Percentiles rank a stretch among this genome's conserved stretches.
phyloP scores from a whole-genome alignment of 2,888 invertebrate genomes.

The Minunthozetes semirufus region DNA sequence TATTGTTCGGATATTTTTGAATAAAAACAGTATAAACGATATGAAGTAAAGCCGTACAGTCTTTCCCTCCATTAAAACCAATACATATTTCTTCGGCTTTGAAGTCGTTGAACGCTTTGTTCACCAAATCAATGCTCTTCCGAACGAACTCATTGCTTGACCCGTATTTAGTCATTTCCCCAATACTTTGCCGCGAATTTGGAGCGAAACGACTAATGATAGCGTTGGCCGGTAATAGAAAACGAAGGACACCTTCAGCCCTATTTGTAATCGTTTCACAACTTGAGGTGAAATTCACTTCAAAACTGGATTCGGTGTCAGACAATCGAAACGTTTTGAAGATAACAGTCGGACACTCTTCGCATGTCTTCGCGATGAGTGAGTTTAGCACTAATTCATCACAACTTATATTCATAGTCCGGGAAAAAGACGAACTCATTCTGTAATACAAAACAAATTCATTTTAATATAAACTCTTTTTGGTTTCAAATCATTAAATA shows the following conservation, averaged over 20 bases:
- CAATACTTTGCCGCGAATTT: not conserved
- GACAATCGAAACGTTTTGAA: not conserved
- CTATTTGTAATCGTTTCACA: not conserved
- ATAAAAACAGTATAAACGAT: constrained; percentile 55
- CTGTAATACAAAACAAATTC: not conserved
- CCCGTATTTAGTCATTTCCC: not conserved
- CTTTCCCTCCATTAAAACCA: constrained; percentile 97
- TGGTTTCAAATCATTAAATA: not conserved
- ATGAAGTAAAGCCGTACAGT: constrained; percentile 86
- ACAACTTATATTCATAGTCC: not conserved
- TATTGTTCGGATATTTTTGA: constrained; percentile 42
- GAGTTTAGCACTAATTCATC: not conserved
- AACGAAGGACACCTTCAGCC: not conserved
- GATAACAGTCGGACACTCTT: not conserved
- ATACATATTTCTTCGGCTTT: constrained; percentile 65
- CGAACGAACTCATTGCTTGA: not conserved
- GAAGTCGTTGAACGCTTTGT: not conserved
- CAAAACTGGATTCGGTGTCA: not conserved
- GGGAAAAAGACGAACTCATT: not conserved
- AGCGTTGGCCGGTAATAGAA: not conserved
- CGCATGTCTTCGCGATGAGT: not conserved
- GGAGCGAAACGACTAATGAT: not conserved
- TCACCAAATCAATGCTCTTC: not conserved
- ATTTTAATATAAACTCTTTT: not conserved
- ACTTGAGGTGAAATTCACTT: not conserved